Percentiles rank a stretch among this genome's conserved stretches.
phyloP scores from a whole-genome alignment of 2,888 invertebrate genomes.

The Aspidiotus destructor region DNA sequence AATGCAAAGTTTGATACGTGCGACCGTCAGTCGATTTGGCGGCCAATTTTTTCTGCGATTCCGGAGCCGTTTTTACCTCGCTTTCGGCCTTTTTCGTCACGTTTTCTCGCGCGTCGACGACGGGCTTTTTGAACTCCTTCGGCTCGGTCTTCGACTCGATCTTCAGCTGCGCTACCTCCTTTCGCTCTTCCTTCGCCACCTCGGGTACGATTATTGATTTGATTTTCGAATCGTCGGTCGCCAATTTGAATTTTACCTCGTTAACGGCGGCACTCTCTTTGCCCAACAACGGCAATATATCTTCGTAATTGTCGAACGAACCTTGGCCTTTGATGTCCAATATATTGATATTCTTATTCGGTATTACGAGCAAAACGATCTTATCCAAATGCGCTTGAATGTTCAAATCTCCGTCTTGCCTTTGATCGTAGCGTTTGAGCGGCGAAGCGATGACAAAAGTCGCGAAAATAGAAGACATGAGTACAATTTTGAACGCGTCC shows the following conservation, averaged over 20 bases:
- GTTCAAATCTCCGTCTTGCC: slow-evolving; percentile 31
- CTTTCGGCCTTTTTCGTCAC: slow-evolving; percentile 21
- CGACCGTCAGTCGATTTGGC: slow-evolving; percentile 7
- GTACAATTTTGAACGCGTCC: slow-evolving; percentile 28
- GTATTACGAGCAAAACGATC: slow-evolving; percentile 30
- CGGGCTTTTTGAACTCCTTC: slow-evolving; percentile 13
- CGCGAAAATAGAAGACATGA: slow-evolving; percentile 12
- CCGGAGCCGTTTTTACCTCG: slow-evolving; percentile 9
- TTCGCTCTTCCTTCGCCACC: slow-evolving; percentile 11
- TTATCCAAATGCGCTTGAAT: slow-evolving; percentile 32
- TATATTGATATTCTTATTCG: slow-evolving; percentile 30
- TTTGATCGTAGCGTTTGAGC: slow-evolving; percentile 27
- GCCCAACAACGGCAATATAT: slow-evolving; percentile 23
- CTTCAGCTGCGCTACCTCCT: neutral
- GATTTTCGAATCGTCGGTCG: slow-evolving; percentile 16
- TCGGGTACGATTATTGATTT: slow-evolving; percentile 12
- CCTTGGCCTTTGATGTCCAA: slow-evolving; percentile 28
- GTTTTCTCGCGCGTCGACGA: slow-evolving; percentile 3
- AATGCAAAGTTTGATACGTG: slow-evolving; percentile 25
- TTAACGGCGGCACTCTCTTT: slow-evolving; percentile 13
- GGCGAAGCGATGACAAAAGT: slow-evolving; percentile 7
- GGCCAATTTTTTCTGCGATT: slow-evolving; percentile 5
- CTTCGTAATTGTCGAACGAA: slow-evolving; percentile 30
- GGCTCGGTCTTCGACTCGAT: slow-evolving; percentile 10
- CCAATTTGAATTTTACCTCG: slow-evolving; percentile 22